Evolutionary conservation across 1,140 invertebrate genomes (phyloP).

Genomic region (Drosophila pectinifera): DNA sequence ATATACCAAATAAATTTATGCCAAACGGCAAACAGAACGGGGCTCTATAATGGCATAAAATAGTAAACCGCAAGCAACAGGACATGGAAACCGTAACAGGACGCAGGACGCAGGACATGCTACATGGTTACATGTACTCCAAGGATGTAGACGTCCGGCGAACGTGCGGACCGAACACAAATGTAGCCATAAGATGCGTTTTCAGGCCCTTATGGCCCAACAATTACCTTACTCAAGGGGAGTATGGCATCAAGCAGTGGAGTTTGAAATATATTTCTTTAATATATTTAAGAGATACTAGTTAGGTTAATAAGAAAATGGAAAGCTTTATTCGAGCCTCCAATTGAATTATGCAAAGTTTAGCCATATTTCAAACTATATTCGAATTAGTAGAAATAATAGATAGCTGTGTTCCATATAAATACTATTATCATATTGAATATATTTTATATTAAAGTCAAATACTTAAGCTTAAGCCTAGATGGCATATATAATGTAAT

Average conservation of each 20-base stretch:
- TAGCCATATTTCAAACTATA: too few species aligned
- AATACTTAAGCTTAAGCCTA: too few species aligned
- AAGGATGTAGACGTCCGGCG: conserved; percentile 32
- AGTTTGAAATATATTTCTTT: neutral
- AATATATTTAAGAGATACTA: too few species aligned
- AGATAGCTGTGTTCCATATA: too few species aligned
- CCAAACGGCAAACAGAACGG: conserved; percentile 71
- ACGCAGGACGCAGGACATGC: conserved; percentile 15
- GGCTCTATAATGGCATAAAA: conserved; percentile 71
- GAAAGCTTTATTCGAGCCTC: neutral
- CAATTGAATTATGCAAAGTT: too few species aligned
- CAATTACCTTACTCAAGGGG: neutral
- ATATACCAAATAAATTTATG: conserved; percentile 72
- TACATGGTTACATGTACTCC: conserved; percentile 20
- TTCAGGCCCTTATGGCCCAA: conserved; percentile 11
- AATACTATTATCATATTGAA: too few species aligned
- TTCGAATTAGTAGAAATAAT: too few species aligned
- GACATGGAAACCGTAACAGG: conserved; percentile 24
- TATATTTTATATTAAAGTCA: too few species aligned
- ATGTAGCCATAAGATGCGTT: conserved; percentile 58
- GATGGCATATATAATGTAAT: too few species aligned
- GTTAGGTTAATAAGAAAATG: neutral
- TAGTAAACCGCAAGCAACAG: conserved; percentile 70
- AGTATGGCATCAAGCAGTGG: neutral
- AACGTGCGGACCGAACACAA: conserved; percentile 56